Base-by-base conservation (phyloP, 2,888 invertebrate genomes). In the Mythimna loreyi region DNA sequence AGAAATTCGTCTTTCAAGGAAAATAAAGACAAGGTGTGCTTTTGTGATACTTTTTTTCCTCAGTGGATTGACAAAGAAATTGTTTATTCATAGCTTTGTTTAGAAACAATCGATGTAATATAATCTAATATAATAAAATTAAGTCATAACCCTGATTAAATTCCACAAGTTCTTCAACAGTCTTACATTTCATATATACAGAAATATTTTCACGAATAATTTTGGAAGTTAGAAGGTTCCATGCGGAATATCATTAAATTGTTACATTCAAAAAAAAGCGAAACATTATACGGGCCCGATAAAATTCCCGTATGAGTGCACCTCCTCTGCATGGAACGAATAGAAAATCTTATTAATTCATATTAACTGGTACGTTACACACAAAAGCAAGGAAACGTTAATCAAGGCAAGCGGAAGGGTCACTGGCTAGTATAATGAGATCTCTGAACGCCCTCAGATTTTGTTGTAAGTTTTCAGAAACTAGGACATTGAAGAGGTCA, bases 341-440 rank as follows among this genome's bases (percentile, higher is more conserved):
- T 75, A 82, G 75, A 78, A 86, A 87, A 87, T 84, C 83, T 73
- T 85, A 81, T 88, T 89, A 87, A 89, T 91, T 89, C 86, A 85
- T 86, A 87, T 90, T 88, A 89, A 90, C 86, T 87, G 86, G 84
- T 83, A 82, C 82, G 81, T 81, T 88, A 75, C 75, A 86, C 87
- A 89, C 88, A 89, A 89, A 89, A 87, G 88, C 85, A 86, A 85
- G 84, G 83, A 85, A 85, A 87, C 86, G 89, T 90, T 92, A 92
- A 93, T 92, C 91, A 92, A 91, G 87, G 89, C 85, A 85, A 88
- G 86, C 87, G 90, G 87, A 91, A 91, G 91, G 93, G 91, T 90
- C 90, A 85, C 75, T 67, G 63, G n/a, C 92, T 89, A 91, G 67
- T 72, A 50, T 83, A 84, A 64, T 52, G 61, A 77, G 91, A 87